phyloP scores from a whole-genome alignment of 2,797 vertebrate genomes.

The Manis pentadactyla region DNA sequence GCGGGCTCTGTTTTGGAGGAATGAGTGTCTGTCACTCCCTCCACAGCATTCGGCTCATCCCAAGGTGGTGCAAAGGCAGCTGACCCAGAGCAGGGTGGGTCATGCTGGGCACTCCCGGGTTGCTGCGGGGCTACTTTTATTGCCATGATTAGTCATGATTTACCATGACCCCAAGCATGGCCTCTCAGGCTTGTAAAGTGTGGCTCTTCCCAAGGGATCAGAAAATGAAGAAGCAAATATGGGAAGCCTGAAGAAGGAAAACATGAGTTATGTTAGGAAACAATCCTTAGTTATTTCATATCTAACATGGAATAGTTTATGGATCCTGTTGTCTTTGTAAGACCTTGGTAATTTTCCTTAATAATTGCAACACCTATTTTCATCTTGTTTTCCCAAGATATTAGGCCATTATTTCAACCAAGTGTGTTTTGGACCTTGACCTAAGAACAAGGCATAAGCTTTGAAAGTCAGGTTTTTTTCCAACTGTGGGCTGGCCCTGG shows the following conservation, averaged over 20 bases:
- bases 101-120: background rate
- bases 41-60: background rate
- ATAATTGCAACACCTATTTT: background rate
- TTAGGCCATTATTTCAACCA: constrained; percentile 31
- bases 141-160: background rate
- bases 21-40: background rate
- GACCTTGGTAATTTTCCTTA: background rate
- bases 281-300: background rate
- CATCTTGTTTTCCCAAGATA: constrained; percentile 3
- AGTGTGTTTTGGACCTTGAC: constrained; percentile 29
- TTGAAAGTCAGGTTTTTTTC: constrained; percentile 32
- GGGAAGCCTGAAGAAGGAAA: background rate
- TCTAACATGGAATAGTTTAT: background rate
- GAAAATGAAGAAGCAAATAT: background rate
- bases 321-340: background rate
- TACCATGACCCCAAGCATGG: constrained; percentile 46
- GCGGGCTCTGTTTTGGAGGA: background rate
- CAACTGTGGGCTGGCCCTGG: background rate
- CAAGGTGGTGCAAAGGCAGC: background rate
- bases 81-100: background rate
- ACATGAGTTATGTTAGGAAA: background rate
- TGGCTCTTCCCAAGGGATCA: background rate
- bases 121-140: constrained; percentile 24
- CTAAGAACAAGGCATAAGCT: background rate
- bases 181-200: constrained; percentile 42